Percentiles rank a stretch among this genome's conserved stretches.
phyloP scores from a whole-genome alignment of 2,888 invertebrate genomes.

The Eledona agricola region DNA sequence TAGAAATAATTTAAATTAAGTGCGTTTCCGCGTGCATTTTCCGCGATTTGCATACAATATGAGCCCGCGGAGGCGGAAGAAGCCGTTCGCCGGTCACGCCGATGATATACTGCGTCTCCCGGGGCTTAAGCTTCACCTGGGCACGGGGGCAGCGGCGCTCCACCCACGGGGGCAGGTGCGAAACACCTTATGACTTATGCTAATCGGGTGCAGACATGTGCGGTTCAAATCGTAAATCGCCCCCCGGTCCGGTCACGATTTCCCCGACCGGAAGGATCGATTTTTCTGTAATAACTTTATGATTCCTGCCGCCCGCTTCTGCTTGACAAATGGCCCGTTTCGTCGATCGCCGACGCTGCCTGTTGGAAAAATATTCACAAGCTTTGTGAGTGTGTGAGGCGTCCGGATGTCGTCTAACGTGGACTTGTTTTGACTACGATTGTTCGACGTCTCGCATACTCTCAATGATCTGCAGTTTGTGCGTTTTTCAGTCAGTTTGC shows the following conservation, averaged over 20 bases:
- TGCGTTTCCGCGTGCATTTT: conserved; percentile 51
- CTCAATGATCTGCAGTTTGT: no score
- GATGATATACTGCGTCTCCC: conserved; percentile 51
- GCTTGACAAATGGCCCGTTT: conserved; percentile 58
- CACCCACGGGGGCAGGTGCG: conserved; percentile 48
- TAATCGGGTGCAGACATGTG: conserved; percentile 44
- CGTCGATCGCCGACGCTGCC: conserved; percentile 44
- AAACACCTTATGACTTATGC: conserved; percentile 44
- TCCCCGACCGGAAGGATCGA: conserved; percentile 37
- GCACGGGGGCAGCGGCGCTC: conserved; percentile 40
- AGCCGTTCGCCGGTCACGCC: conserved; percentile 45
- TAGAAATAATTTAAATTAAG: conserved; percentile 50
- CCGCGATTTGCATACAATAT: conserved; percentile 52
- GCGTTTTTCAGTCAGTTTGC: no score
- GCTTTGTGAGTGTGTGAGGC: no score
- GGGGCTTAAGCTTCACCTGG: conserved; percentile 45
- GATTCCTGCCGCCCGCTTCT: conserved; percentile 54
- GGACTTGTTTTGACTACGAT: no score
- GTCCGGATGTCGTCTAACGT: no score
- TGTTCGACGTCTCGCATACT: no score
- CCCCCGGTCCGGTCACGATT: conserved; percentile 19
- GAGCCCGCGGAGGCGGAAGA: conserved; percentile 52
- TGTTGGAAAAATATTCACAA: no score
- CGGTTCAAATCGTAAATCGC: conserved; percentile 44
- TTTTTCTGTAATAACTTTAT: conserved; percentile 60